phyloP scores from a whole-genome alignment of 35 echinoderm and acorn worm species.

The Apostichopus parvimensis region DNA sequence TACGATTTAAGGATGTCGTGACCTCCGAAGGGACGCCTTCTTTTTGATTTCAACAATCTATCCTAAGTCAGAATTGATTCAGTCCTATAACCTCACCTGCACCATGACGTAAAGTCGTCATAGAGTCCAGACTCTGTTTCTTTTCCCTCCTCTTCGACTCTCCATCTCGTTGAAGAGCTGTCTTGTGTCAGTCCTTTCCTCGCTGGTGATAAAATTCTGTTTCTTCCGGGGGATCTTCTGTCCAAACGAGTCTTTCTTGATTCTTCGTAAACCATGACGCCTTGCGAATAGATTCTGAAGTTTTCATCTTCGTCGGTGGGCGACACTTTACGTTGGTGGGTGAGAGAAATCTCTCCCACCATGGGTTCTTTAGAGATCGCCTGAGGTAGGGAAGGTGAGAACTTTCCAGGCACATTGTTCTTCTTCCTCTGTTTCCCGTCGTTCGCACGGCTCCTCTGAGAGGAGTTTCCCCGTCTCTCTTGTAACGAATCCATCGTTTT shows the following conservation, averaged over 20 bases:
- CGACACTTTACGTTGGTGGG: too few species aligned
- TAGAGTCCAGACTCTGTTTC: slow-evolving; percentile 10
- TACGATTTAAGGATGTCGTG: too few species aligned
- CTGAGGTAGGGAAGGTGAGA: slow-evolving; percentile 12
- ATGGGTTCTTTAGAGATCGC: neutral
- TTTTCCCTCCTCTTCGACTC: neutral
- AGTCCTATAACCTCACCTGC: neutral
- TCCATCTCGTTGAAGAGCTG: neutral
- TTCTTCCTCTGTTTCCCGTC: neutral
- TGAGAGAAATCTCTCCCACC: too few species aligned
- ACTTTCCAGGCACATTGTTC: neutral
- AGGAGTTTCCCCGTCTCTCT: slow-evolving; percentile 10
- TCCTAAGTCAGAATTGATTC: too few species aligned
- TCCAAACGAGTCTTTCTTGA: neutral
- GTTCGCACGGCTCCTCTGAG: neutral
- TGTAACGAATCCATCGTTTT: slow-evolving; percentile 36
- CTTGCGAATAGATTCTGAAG: slow-evolving; percentile 5
- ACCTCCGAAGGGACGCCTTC: too few species aligned
- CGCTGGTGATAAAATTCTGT: neutral
- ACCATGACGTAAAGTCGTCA: slow-evolving; percentile 22
- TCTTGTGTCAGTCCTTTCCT: neutral
- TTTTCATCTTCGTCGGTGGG: neutral
- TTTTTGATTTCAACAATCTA: too few species aligned
- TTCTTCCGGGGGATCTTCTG: neutral
- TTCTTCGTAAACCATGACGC: slow-evolving; percentile 13